These are phyloP conservation scores for Polia nebulosa DNA, from an alignment of 2,888 invertebrate species.

Conservation along the genomic window DNA sequence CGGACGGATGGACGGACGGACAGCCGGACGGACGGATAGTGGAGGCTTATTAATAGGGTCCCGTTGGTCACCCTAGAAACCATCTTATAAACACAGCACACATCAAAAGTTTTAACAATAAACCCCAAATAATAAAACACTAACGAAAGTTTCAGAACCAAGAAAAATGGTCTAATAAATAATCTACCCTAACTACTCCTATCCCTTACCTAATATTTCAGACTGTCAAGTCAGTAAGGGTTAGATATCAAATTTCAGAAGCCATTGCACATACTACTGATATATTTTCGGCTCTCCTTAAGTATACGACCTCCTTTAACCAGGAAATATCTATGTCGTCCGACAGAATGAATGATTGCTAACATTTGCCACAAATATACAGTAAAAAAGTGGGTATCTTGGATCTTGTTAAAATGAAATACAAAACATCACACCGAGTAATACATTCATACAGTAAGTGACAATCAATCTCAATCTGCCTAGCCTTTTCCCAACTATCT, in stretches of 20 bases:
- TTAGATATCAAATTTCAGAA: slow-evolving; percentile 17
- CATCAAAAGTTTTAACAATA: too few relatives aligned
- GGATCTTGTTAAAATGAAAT: neutral
- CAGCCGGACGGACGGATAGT: too few relatives aligned
- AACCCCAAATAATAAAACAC: neutral
- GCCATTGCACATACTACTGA: neutral
- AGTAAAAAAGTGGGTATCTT: neutral
- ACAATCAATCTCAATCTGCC: too few relatives aligned
- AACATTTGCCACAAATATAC: neutral
- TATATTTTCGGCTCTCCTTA: neutral
- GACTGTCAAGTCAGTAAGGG: neutral
- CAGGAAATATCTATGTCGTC: neutral
- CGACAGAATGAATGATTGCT: neutral
- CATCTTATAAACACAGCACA: too few relatives aligned
- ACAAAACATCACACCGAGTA: too few relatives aligned
- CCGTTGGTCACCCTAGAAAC: too few relatives aligned
- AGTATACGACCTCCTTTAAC: slow-evolving; percentile 5
- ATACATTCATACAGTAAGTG: too few relatives aligned
- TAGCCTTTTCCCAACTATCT: too few relatives aligned
- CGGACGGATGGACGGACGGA: too few relatives aligned
- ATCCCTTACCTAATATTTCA: neutral
- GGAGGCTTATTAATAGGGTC: too few relatives aligned
- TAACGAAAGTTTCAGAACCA: neutral
- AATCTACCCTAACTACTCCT: neutral
- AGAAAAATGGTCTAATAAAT: neutral